Evolutionary conservation across 2,797 vertebrate genomes (phyloP).

Genomic region (Ciconia nigra): DNA sequence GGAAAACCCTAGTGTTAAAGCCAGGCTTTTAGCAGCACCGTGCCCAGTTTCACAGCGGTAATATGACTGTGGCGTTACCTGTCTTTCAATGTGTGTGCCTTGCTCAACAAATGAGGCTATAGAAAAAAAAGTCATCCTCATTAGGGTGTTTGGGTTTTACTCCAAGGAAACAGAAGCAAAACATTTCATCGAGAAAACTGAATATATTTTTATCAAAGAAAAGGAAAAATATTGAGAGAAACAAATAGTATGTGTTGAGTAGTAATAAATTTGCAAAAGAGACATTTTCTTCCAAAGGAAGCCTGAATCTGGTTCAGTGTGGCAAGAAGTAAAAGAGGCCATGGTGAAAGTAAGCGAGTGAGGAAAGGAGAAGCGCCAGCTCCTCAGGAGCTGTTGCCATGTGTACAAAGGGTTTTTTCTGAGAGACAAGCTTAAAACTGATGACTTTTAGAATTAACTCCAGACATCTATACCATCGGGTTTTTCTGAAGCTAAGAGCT

Average conservation of each 20-base stretch:
- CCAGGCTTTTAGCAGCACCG: background rate
- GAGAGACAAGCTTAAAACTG: background rate
- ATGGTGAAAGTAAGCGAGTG: background rate
- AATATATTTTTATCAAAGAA: background rate
- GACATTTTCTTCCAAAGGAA: background rate
- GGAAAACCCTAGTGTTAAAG: background rate
- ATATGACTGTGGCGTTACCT: background rate
- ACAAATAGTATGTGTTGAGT: background rate
- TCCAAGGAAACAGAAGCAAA: slow-evolving; percentile 4
- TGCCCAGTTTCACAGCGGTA: background rate
- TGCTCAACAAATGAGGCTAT: slow-evolving; percentile 23
- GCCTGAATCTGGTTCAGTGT: background rate
- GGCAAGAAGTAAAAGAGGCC: background rate
- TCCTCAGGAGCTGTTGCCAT: background rate
- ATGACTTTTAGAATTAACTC: background rate
- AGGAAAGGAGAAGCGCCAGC: background rate
- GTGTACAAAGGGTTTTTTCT: background rate
- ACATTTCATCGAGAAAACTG: background rate
- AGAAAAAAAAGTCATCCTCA: slow-evolving; percentile 18
- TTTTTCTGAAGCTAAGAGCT: background rate
- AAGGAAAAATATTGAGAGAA: background rate
- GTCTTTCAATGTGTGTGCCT: background rate
- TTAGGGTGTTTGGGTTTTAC: slow-evolving; percentile 39
- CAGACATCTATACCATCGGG: background rate
- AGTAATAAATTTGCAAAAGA: background rate